Evolutionary conservation across 2,113 vertebrate species (phyloP), one percentile per base, ranked within the genome.

Genomic region (Corapipo altera): DNA sequence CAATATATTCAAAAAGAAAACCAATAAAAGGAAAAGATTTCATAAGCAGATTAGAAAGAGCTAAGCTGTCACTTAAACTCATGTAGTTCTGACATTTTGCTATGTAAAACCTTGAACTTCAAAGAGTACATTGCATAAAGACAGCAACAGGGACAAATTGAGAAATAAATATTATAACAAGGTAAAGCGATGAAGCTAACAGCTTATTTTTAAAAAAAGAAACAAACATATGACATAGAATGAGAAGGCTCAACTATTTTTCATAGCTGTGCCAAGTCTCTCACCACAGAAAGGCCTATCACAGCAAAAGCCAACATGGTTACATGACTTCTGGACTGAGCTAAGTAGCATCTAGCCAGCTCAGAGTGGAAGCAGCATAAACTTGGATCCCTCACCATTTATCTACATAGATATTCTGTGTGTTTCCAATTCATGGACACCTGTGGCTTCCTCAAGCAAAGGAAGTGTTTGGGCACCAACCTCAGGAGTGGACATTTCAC

Each of bases 81-180:
- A 30, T 4, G n/a, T 72, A 35, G 43, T 76, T 80, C 30, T 96
- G 94, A 81, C 37, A 93, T 87, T 85, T 94, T 94, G 35, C 46
- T 67, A 3, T 32, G 21, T 83, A 88, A 95, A 92, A 84, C 35
- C 23, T 93, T 76, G 82, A 96, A 86, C 88, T 95, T 96, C 92
- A 88, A 90, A 95, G 80, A 86, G 13, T 57, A 65, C 43, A 16
- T 16, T 70, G 48, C 49, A 91, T 57, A 94, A 94, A 97, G 81
- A 74, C 59, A 83, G 55, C 52, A 89, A 66, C 15, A 83, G 39
- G 44, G 27, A 86, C 73, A 95, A 96, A 96, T 3, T 81, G 76
- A 90, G 49, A 81, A 88, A 89, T 76, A 0, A 83, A n/a, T 80
- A 88, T 76, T 75, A 37, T 57, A 96, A 86, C 32, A 73, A 59